Evolutionary conservation across 2,888 invertebrate species (phyloP), one percentile per base, ranked within the genome.

Genomic region (Acleris literana): DNA sequence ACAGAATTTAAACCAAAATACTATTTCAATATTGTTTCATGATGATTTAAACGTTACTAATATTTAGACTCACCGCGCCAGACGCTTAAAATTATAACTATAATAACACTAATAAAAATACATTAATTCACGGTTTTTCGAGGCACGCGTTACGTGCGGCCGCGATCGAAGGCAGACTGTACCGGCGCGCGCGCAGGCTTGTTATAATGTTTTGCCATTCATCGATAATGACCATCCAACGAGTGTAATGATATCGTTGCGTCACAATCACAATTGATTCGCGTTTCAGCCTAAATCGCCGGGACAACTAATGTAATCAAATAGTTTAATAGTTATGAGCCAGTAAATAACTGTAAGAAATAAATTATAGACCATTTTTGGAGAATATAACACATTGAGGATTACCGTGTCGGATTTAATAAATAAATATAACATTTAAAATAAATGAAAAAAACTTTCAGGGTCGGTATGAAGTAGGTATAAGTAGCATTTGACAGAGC

Each of bases 161-260:
- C 52, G 18, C 44, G 63, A 44, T 46, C 20, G 39, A 25, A 20
- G 51, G 29, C 46, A 43, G 51, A 63, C 63, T 63, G 51, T 56
- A 56, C 51, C 20, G 11, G 7, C 52, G 57, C 51, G 17, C 7
- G 55, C 63, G 57, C 63, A 63, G 51, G 44, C 63, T 63, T n/a
- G 57, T n/a, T 51, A 52, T 39, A 49, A 43, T 39, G 13, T 43
- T 43, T 22, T 51, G 29, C 60, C 54, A 65, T 59, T 65, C 55
- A 60, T 61, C 56, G 52, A 51, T 51, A 61, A 65, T 64, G 33
- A 60, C 46, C 22, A 39, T 17, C 46, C 39, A 59, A 17, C 49
- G 18, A 13, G 39, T 39, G 11, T 39, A 39, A 39, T 39, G 39
- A 44, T 56, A 17, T 18, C 39, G 48, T 63, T 56, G 46, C 63